These are phyloP conservation scores for Notamacropus eugenii DNA, from an alignment of 2,797 vertebrate species.

Conservation along the genomic window DNA sequence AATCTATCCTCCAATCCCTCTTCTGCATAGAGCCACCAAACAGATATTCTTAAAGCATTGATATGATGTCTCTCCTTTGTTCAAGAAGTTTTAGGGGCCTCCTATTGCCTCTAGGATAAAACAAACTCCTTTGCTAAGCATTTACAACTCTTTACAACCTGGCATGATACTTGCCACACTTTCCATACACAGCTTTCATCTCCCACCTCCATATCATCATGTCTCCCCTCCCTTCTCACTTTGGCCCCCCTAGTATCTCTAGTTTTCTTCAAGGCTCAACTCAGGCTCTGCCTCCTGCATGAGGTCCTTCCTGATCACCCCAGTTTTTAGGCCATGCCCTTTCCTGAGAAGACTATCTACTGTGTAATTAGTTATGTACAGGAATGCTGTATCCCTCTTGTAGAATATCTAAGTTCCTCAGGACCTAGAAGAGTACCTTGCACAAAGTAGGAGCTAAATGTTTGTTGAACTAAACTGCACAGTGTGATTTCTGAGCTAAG, in stretches of 20 bases:
- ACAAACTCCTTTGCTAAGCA: neutral
- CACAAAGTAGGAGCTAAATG: neutral
- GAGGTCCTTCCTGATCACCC: neutral
- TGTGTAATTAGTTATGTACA: neutral
- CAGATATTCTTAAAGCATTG: no score
- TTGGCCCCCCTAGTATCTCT: neutral
- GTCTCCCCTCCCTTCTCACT: neutral
- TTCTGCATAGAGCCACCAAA: neutral
- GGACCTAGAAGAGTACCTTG: neutral
- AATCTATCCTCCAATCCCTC: neutral
- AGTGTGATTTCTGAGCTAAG: neutral
- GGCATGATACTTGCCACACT: neutral
- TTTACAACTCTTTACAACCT: neutral
- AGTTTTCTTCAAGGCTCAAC: no score
- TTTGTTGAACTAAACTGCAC: neutral
- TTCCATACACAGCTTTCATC: neutral
- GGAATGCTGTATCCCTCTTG: neutral
- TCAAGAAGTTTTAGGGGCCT: no score
- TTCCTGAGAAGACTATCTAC: neutral
- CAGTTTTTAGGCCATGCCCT: neutral
- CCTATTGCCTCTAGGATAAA: neutral
- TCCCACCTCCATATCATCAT: neutral
- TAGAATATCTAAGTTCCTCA: neutral
- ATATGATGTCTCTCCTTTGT: no score
- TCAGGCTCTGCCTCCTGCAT: neutral